phyloP scores from a whole-genome alignment of 2,113 vertebrate genomes.

The Carassius carassius region DNA sequence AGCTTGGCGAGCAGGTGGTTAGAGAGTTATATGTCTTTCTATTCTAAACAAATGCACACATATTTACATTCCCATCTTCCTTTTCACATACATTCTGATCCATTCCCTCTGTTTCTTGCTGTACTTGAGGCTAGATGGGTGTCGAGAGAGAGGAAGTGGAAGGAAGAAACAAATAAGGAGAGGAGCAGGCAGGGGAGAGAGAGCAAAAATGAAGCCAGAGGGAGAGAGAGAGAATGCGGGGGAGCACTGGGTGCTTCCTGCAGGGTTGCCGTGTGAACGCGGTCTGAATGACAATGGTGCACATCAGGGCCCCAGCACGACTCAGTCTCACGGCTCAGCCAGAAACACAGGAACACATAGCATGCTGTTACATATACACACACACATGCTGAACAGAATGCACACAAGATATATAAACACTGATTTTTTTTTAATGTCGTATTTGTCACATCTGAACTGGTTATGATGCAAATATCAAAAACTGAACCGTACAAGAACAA shows the following conservation, averaged over 20 bases:
- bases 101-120: conserved; percentile 13
- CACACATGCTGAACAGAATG: conserved; percentile 9
- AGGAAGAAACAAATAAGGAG: background rate
- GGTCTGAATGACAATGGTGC: conserved; percentile 73
- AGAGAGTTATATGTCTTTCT: conserved; percentile 3
- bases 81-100: conserved; percentile 8
- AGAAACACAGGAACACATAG: conserved; percentile 25
- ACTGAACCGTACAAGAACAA: background rate
- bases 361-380: conserved; percentile 7
- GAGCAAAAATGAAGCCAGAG: background rate
- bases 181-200: background rate
- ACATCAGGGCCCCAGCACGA: conserved; percentile 66
- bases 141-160: background rate
- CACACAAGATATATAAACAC: conserved; percentile 45
- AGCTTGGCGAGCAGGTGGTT: conserved; percentile 36
- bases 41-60: background rate
- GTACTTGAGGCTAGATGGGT: background rate
- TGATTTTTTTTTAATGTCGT: background rate
- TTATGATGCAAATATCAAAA: background rate
- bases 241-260: conserved; percentile 71
- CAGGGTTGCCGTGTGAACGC: conserved; percentile 71
- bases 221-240: conserved; percentile 36
- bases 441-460: background rate
- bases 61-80: background rate
- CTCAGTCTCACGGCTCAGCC: conserved; percentile 49